These are phyloP conservation scores for Rhynchophorus ferrugineus DNA, from an alignment of 1,140 invertebrate species.

Conservation along the genomic window DNA sequence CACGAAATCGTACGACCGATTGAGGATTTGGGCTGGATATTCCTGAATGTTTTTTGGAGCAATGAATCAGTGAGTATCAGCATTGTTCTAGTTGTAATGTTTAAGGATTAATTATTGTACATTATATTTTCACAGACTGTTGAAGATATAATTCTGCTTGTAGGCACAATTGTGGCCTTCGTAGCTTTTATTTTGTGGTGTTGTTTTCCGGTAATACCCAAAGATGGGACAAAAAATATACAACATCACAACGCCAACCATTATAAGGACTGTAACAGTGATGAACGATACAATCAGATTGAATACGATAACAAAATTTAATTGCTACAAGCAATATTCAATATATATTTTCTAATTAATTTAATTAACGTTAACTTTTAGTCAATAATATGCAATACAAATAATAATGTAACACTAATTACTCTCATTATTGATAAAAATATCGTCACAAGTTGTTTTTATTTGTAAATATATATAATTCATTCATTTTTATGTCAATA, in stretches of 20 bases:
- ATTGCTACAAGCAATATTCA: background rate
- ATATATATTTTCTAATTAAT: background rate
- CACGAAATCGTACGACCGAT: constrained; percentile 10
- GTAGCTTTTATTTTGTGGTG: constrained; percentile 56
- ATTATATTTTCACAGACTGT: constrained; percentile 43
- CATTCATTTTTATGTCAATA: too few relatives aligned
- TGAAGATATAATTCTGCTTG: constrained; percentile 54
- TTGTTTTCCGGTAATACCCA: constrained; percentile 55
- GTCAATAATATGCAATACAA: background rate
- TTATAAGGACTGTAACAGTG: constrained; percentile 11
- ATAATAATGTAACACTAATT: background rate
- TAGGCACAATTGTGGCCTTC: constrained; percentile 56
- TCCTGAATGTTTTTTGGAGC: constrained; percentile 15
- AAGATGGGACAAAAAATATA: constrained; percentile 34
- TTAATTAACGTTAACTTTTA: background rate
- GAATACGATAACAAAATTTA: background rate
- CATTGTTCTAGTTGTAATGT: background rate
- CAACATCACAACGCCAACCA: constrained; percentile 2
- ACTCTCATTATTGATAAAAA: too few relatives aligned
- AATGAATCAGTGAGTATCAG: constrained; percentile 13
- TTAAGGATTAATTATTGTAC: background rate
- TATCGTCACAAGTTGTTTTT: too few relatives aligned
- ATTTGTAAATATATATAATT: too few relatives aligned
- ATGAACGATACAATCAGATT: constrained; percentile 14
- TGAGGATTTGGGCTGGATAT: constrained; percentile 14